Percentiles rank a stretch among this genome's conserved stretches.
phyloP scores from a whole-genome alignment of 2,113 vertebrate genomes.

The Aramus guarauna region DNA sequence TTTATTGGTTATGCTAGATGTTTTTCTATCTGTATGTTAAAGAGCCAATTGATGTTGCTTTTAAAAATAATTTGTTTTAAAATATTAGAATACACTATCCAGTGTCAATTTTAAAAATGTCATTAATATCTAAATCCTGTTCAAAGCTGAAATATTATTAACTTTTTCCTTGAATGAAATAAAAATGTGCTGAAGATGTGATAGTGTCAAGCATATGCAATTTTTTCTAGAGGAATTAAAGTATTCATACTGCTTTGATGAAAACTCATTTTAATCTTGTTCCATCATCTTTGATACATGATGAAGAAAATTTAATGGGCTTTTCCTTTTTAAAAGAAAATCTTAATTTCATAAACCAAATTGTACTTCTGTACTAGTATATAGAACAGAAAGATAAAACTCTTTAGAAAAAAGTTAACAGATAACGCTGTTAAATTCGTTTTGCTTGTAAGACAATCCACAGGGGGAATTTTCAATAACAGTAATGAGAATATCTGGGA shows the following conservation, averaged over 20 bases:
- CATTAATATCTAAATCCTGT: not conserved
- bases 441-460: not conserved
- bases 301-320: not conserved
- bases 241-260: not conserved
- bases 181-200: not conserved
- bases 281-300: not conserved
- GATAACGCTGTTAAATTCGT: not conserved
- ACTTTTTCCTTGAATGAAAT: not conserved
- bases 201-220: rapidly evolving
- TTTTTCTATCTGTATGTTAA: not conserved
- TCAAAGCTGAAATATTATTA: not conserved
- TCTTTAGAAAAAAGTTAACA: not conserved
- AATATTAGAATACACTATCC: not conserved
- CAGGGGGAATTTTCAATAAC: not conserved
- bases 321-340: not conserved
- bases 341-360: not conserved
- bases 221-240: not conserved
- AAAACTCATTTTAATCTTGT: not conserved
- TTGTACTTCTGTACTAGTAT: not conserved
- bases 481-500: not conserved
- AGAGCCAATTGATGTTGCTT: not conserved
- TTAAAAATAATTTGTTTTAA: not conserved
- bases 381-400: not conserved
- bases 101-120: not conserved
- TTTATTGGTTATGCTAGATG: not conserved